These are phyloP conservation scores for Heliconius ismenius DNA, from an alignment of 2,888 invertebrate species.

Conservation along the genomic window DNA sequence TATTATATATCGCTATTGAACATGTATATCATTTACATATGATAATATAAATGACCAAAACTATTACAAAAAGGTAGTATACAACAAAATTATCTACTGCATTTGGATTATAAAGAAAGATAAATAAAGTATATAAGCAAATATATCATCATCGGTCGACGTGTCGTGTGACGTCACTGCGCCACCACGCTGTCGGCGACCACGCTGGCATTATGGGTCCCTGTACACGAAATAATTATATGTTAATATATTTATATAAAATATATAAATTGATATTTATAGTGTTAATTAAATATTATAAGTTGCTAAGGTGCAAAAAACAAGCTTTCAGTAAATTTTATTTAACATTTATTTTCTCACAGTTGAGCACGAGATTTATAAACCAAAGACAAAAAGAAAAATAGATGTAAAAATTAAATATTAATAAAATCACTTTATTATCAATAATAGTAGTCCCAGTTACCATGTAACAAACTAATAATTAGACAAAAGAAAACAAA, in stretches of 20 bases:
- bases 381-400: background rate
- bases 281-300: background rate
- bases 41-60: constrained; percentile 1
- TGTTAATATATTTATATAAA: background rate
- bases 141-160: constrained; percentile 18
- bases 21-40: background rate
- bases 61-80: background rate
- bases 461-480: background rate
- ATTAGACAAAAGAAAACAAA: background rate
- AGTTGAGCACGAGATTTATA: background rate
- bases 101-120: background rate
- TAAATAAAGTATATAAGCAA: constrained; percentile 13
- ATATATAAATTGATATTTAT: background rate
- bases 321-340: no score
- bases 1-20: background rate
- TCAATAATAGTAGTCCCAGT: background rate
- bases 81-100: background rate
- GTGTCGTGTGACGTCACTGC: constrained; percentile 1
- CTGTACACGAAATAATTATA: constrained; percentile 29
- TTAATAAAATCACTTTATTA: background rate
- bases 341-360: background rate
- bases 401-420: background rate
- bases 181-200: constrained; percentile 30
- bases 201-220: constrained; percentile 42
- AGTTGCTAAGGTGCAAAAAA: background rate